These are phyloP conservation scores for Saturnia pavonia DNA, from an alignment of 2,888 invertebrate genomes.

Conservation along the genomic window DNA sequence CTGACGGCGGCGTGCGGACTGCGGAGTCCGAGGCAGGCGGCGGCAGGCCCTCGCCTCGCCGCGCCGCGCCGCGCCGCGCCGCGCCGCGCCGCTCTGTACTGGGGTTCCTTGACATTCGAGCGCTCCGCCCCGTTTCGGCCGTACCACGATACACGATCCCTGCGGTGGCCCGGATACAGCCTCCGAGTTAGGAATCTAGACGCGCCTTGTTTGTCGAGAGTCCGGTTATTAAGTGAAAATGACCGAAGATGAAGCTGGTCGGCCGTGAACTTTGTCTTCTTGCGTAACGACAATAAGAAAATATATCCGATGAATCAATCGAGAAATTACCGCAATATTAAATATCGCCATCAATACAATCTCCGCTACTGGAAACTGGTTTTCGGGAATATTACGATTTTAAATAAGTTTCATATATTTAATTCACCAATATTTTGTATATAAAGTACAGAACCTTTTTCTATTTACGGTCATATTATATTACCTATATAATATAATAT, in stretches of 20 bases:
- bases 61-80: constrained; percentile 39
- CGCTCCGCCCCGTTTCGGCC: constrained; percentile 50
- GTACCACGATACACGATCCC: constrained; percentile 70
- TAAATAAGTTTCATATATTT: not conserved
- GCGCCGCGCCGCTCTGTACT: constrained; percentile 36
- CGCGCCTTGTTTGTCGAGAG: constrained; percentile 64
- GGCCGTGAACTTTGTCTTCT: constrained; percentile 72
- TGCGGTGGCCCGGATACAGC: constrained; percentile 78
- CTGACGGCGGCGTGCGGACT: constrained; percentile 45
- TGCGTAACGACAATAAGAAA: constrained; percentile 58
- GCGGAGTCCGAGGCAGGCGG: constrained; percentile 19
- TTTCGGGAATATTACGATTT: not conserved
- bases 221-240: constrained; percentile 59
- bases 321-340: constrained; percentile 29
- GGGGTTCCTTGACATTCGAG: constrained; percentile 80
- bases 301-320: constrained; percentile 48
- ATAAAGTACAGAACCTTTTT: not conserved
- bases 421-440: not conserved
- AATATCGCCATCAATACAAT: constrained; percentile 17
- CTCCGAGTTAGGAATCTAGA: constrained; percentile 74
- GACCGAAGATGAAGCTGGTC: constrained; percentile 49
- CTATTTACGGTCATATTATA: not conserved
- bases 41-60: constrained; percentile 34
- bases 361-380: constrained; percentile 14
- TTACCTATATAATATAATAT: not conserved